Conservation (phyloP, 2,888 invertebrate species). For the Phaonia tiefii region DNA sequence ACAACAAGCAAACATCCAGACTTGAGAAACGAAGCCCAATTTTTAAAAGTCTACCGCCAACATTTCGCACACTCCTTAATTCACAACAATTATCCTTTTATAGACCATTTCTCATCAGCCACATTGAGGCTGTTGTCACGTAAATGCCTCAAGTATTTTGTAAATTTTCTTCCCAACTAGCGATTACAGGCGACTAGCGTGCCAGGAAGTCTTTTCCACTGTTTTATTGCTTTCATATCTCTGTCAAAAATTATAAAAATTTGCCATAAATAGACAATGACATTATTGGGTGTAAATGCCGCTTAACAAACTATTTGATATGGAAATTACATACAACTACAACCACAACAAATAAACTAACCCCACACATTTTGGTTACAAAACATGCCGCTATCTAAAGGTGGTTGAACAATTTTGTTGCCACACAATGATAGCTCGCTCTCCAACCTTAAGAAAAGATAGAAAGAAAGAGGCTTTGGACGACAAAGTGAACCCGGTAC, state of each 20-base stretch:
- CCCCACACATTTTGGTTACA: slow-evolving; percentile 50
- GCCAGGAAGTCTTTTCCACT: slow-evolving; percentile 34
- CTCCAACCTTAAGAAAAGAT: too few species aligned
- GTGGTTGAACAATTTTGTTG: not conserved
- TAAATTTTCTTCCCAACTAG: not conserved
- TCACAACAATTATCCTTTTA: not conserved
- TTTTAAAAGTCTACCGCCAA: too few species aligned
- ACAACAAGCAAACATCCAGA: too few species aligned
- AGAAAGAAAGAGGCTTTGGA: too few species aligned
- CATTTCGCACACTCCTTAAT: too few species aligned
- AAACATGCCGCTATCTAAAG: slow-evolving; percentile 62
- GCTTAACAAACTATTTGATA: slow-evolving; percentile 62
- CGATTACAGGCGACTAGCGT: slow-evolving; percentile 31
- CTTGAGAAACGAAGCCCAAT: too few species aligned
- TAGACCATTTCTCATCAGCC: not conserved
- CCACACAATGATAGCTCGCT: not conserved
- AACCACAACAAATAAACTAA: too few species aligned
- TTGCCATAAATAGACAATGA: slow-evolving; percentile 66
- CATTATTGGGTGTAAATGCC: slow-evolving; percentile 66
- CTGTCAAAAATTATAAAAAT: slow-evolving; percentile 66
- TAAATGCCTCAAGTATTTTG: not conserved
- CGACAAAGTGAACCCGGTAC: slow-evolving; percentile 11
- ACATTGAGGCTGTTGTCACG: not conserved
- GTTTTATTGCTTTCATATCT: slow-evolving; percentile 61
- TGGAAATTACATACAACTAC: slow-evolving; percentile 64